phyloP scores from a whole-genome alignment of 2,888 invertebrate genomes.

The Himalopsyche tibetana region DNA sequence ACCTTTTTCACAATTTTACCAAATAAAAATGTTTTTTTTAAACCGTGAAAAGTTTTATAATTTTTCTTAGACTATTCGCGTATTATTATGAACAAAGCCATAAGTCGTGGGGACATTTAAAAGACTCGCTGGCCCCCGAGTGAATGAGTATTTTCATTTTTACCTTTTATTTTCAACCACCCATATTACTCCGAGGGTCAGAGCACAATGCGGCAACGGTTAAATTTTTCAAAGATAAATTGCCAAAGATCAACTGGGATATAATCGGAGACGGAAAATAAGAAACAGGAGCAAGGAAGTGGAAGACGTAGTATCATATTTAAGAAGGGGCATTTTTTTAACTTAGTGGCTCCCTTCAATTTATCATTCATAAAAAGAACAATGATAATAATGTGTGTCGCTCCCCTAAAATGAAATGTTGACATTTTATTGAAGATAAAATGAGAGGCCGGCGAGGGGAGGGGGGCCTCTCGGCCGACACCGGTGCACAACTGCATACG shows the following conservation, averaged over 20 bases:
- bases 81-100: background rate
- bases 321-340: constrained; percentile 31
- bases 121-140: background rate
- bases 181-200: constrained; percentile 12
- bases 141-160: background rate
- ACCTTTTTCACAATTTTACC: no score
- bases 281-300: background rate
- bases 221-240: constrained; percentile 34
- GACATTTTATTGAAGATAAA: constrained; percentile 30
- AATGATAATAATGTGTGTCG: constrained; percentile 27
- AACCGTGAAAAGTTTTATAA: background rate
- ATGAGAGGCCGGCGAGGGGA: background rate
- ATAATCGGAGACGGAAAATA: constrained; percentile 29
- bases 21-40: no score
- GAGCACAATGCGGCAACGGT: constrained; percentile 1
- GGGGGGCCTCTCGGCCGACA: background rate
- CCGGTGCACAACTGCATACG: constrained; percentile 12
- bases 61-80: background rate
- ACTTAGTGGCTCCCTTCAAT: constrained; percentile 27
- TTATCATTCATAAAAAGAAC: constrained; percentile 34
- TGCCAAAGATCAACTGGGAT: constrained; percentile 31
- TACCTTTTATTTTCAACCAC: background rate
- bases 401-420: constrained; percentile 6
- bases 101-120: background rate
- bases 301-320: constrained; percentile 19